Evolutionary conservation across 1,140 invertebrate genomes (phyloP).

Genomic region (Choristoneura fumiferana): DNA sequence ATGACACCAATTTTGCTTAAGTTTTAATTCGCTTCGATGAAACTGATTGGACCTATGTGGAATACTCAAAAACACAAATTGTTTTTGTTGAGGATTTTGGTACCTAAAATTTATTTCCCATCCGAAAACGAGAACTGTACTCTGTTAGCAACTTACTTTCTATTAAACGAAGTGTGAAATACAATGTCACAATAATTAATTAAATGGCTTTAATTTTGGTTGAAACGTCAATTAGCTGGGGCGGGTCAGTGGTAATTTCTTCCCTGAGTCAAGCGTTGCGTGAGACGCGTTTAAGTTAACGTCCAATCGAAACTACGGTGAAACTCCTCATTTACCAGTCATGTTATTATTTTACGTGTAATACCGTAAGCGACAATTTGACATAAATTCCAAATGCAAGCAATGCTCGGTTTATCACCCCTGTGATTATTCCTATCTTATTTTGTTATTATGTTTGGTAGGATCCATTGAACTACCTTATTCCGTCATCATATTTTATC

Average conservation of each 20-base stretch:
- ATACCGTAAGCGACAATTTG: too few relatives aligned
- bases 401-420: too few relatives aligned
- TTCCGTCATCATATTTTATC: too few relatives aligned
- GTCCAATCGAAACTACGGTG: constrained; percentile 5
- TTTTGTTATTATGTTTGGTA: too few relatives aligned
- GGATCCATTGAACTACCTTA: too few relatives aligned
- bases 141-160: constrained; percentile 17
- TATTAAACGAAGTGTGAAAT: constrained; percentile 42
- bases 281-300: constrained; percentile 22
- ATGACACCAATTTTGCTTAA: constrained; percentile 30
- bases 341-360: too few relatives aligned
- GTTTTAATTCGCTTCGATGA: constrained; percentile 15
- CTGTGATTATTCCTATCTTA: too few relatives aligned
- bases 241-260: constrained; percentile 40
- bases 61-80: too few relatives aligned
- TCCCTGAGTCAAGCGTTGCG: constrained; percentile 27
- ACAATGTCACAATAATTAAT: constrained; percentile 52
- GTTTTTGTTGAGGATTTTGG: too few relatives aligned
- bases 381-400: too few relatives aligned
- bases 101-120: neutral
- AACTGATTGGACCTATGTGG: too few relatives aligned
- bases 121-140: neutral
- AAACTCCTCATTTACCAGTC: neutral
- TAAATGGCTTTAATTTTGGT: constrained; percentile 57
- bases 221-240: constrained; percentile 56